Evolutionary conservation across 2,797 vertebrate species (phyloP), one percentile per base, ranked within the genome.

Genomic region (Antennarius maculatus): DNA sequence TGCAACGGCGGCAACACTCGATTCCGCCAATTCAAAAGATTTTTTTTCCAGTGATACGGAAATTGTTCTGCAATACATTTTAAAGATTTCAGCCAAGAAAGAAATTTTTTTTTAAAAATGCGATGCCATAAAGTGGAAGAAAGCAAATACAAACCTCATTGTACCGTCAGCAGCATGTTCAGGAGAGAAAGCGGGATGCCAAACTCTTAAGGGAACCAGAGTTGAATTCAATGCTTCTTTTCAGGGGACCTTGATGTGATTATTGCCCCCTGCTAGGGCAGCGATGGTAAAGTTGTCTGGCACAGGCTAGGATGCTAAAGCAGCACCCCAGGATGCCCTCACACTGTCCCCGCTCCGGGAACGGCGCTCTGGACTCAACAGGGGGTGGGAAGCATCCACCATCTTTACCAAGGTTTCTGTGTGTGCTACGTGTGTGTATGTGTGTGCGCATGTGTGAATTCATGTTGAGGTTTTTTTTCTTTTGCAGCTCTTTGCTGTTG

Each of bases 171-270:
- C 84, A 84, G 84, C 80, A 70, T 75, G 85, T 77, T 85, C 76
- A 80, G 66, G 76, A 84, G 63, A 83, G 81, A 64, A 84, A 79
- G 90, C 84, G 86, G 88, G 88, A 88, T 89, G 89, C 81, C 87
- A 86, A 84, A 79, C 73, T 92, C 90, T 92, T 84, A 88, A 87
- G 86, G 90, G 87, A 86, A 87, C 88, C 85, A 80, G 74, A 89
- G 92, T 86, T 80, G 88, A 91, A 87, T 87, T 92, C 85, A 91
- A 93, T 91, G 89, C 88, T 73, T 91, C 89, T 88, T 92, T 89
- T 93, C 91, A 92, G 89, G 81, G 83, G 74, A 75, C 87, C 85
- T 84, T 93, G 91, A 93, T 93, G 92, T 92, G 92, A 93, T 93
- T 93, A 93, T 89, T 79, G 79, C 91, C 92, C 92, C 92, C 92